A percentile compares a stretch with the other conserved stretches of the same genome.
phyloP scores from a whole-genome alignment of 2,888 invertebrate species.

The Cistogaster globosa region DNA sequence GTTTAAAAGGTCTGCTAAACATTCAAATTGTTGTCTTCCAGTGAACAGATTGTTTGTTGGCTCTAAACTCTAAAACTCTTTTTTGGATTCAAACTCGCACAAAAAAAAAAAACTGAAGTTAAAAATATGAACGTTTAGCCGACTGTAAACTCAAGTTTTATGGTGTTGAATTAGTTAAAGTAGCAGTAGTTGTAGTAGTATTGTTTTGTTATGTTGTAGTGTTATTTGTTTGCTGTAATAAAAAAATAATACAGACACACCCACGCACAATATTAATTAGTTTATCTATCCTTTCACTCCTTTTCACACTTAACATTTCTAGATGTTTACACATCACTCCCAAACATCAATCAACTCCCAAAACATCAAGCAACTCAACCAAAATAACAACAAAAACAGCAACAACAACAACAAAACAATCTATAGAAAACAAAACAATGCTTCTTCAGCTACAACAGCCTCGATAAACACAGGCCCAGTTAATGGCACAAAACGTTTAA shows the following conservation, averaged over 20 bases:
- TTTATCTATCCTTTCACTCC: slow-evolving; percentile 48
- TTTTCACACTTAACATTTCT: slow-evolving; percentile 34
- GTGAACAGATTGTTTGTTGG: too few relatives aligned
- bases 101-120: too few relatives aligned
- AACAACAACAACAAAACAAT: slow-evolving; percentile 78
- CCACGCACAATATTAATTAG: slow-evolving; percentile 42
- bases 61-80: too few relatives aligned
- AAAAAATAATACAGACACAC: not conserved
- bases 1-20: too few relatives aligned
- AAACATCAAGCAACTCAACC: slow-evolving; percentile 57
- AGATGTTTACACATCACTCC: slow-evolving; percentile 66
- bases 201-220: slow-evolving; percentile 38
- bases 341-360: not conserved
- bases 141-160: too few relatives aligned
- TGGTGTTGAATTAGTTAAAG: not conserved
- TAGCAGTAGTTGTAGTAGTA: slow-evolving; percentile 8
- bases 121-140: too few relatives aligned
- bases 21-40: too few relatives aligned
- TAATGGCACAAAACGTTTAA: slow-evolving; percentile 51
- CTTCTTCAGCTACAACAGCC: slow-evolving; percentile 18
- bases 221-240: slow-evolving; percentile 43
- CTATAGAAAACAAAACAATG: slow-evolving; percentile 46
- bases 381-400: slow-evolving; percentile 29
- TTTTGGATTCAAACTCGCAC: too few relatives aligned
- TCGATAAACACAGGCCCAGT: slow-evolving; percentile 6